Evolutionary conservation across 2,113 vertebrate species (phyloP), one percentile per base, ranked within the genome.

Genomic region (Colius striatus): DNA sequence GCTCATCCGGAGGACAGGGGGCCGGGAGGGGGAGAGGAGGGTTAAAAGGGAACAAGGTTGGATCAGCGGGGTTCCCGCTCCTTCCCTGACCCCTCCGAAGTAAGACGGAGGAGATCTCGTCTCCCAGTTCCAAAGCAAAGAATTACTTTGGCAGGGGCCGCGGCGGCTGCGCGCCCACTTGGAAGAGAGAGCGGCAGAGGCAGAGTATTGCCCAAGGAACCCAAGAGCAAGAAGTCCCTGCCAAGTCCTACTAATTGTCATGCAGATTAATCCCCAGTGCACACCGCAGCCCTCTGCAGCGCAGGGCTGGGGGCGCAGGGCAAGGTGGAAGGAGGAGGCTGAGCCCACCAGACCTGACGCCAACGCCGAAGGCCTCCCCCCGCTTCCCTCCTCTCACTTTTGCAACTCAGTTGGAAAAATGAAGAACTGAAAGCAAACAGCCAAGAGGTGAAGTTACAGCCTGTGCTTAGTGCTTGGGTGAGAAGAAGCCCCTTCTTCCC

Each of bases 41-140:
- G 91, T 93, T 93, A 93, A 92, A 96, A 95, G 94, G 92, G 94
- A 96, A 96, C 87, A 92, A 54, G 91, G 90, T 86, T 94, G 65
- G 67, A 94, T 45, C 96, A 94, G 95, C 73, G 5, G 95, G 95
- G 91, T 75, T 96, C 95, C 94, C 84, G 54, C 87, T 96, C 90
- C 85, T 84, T 92, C 73, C 85, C 73, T 95, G 94, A 96, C 97
- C 95, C 89, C 88, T 90, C 84, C 8, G 7, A 94, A 95, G 36
- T 20, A 38, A 91, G 83, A 94, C 60, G 43, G 90, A 89, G 94
- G 74, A 94, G 92, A 78, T 83, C 81, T 85, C 16, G 2, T 36
- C 84, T 96, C 94, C 73, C 3, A 1, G 76, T 95, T 96, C 95
- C 95, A 97, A 97, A 97, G 92, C 95, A 96, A 97, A 97, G 95